Percentiles rank a stretch among this genome's conserved stretches.
These are phyloP conservation scores for Diuraphis noxia DNA, from an alignment of 1,140 invertebrate genomes.

Conservation along the genomic window DNA sequence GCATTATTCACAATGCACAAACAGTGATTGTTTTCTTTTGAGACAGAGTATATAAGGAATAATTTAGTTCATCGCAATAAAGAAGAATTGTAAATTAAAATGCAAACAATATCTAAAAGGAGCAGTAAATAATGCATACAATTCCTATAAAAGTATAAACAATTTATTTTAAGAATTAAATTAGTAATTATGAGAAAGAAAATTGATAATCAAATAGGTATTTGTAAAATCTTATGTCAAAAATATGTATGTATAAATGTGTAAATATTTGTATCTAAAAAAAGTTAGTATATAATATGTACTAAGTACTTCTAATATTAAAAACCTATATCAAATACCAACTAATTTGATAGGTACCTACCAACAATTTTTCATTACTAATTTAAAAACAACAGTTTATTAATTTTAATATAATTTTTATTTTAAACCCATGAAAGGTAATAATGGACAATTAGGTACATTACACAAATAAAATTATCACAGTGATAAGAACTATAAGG, in stretches of 20 bases:
- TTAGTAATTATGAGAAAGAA: neutral
- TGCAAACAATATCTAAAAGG: neutral
- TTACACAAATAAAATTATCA: neutral
- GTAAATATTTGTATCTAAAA: neutral
- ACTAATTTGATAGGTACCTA: neutral
- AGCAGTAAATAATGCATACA: neutral
- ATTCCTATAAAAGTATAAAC: neutral
- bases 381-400: neutral
- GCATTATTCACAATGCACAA: no score
- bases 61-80: neutral
- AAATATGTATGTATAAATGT: neutral
- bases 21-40: no score
- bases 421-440: neutral
- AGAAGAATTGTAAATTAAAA: neutral
- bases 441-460: neutral
- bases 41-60: neutral
- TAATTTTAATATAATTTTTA: neutral
- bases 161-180: neutral
- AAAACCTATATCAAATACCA: neutral
- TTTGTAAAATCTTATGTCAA: neutral
- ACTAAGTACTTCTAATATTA: neutral
- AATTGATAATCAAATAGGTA: neutral
- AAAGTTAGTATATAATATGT: neutral
- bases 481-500: neutral
- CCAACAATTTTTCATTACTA: neutral